Conservation (phyloP, 2,888 invertebrate species). For the Xanthorhoe spadicearia region DNA sequence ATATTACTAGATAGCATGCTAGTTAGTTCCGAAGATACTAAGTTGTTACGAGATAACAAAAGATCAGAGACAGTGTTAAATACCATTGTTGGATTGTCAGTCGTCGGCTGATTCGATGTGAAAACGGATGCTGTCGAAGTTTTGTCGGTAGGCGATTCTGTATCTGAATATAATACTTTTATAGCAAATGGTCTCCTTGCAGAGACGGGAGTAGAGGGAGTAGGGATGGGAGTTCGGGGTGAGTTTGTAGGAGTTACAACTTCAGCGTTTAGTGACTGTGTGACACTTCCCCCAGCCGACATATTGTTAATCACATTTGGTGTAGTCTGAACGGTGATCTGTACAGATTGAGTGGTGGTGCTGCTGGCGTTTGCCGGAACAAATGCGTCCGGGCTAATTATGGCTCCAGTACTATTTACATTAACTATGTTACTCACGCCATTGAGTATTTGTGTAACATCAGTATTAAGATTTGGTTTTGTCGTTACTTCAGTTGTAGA, state of each 20-base stretch:
- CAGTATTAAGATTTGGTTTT: slow-evolving; percentile 68
- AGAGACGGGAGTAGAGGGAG: slow-evolving; percentile 71
- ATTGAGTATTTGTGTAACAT: slow-evolving; percentile 73
- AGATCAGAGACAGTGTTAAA: slow-evolving; percentile 81
- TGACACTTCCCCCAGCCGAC: slow-evolving; percentile 72
- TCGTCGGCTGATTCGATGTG: slow-evolving; percentile 70
- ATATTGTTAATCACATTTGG: slow-evolving; percentile 80
- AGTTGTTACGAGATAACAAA: slow-evolving; percentile 76
- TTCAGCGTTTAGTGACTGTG: slow-evolving; percentile 70
- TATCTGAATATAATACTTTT: slow-evolving; percentile 78
- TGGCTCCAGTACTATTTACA: slow-evolving; percentile 78
- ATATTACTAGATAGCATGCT: slow-evolving; percentile 82
- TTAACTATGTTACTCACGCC: slow-evolving; percentile 82
- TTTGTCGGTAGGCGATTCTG: slow-evolving; percentile 75
- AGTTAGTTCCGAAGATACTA: slow-evolving; percentile 82
- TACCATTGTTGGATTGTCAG: slow-evolving; percentile 79
- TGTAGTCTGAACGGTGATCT: slow-evolving; percentile 74
- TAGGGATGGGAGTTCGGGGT: slow-evolving; percentile 58
- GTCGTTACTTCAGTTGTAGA: slow-evolving; percentile 74
- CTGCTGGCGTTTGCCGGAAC: slow-evolving; percentile 62
- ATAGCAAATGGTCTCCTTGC: slow-evolving; percentile 81
- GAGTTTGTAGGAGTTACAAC: slow-evolving; percentile 66
- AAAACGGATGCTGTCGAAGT: slow-evolving; percentile 68
- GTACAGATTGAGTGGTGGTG: slow-evolving; percentile 80
- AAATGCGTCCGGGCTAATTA: slow-evolving; percentile 65